These are phyloP conservation scores for Clostera curtula DNA, from an alignment of 2,888 invertebrate genomes.

Conservation along the genomic window DNA sequence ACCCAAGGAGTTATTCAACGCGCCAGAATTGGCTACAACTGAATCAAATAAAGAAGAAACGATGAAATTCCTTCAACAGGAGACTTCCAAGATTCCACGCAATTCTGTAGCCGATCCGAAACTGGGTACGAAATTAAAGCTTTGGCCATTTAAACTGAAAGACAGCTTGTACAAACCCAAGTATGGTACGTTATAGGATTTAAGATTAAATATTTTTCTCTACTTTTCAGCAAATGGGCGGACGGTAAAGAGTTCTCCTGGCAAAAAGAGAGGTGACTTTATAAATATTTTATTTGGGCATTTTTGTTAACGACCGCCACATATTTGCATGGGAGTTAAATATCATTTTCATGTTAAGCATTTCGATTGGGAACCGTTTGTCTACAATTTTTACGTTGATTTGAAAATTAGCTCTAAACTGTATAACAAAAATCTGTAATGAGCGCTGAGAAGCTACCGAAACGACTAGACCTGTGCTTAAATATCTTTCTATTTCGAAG, in stretches of 20 bases:
- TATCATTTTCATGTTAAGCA: no score
- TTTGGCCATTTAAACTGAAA: constrained; percentile 30
- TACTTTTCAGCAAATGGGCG: constrained; percentile 51
- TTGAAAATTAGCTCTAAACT: no score
- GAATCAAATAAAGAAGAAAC: constrained; percentile 10
- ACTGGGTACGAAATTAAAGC: constrained; percentile 47
- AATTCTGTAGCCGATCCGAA: constrained; percentile 37
- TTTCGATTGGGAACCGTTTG: no score
- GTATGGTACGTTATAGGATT: constrained; percentile 18
- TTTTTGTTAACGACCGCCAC: no score
- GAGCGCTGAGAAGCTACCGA: no score
- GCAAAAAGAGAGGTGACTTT: constrained; percentile 57
- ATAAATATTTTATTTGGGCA: no score
- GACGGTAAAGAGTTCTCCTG: constrained; percentile 34
- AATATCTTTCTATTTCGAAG: no score
- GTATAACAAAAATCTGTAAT: no score
- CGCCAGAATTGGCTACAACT: constrained; percentile 1
- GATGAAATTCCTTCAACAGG: constrained; percentile 7
- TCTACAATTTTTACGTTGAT: no score
- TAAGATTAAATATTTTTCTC: constrained; percentile 15
- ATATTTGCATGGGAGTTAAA: no score
- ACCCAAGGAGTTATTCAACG: constrained; percentile 1
- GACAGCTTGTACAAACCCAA: constrained; percentile 21
- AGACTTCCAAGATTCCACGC: constrained; percentile 20
- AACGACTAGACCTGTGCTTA: no score